Evolutionary conservation across 2,888 invertebrate species (phyloP).

Genomic region (Cephus runcator): DNA sequence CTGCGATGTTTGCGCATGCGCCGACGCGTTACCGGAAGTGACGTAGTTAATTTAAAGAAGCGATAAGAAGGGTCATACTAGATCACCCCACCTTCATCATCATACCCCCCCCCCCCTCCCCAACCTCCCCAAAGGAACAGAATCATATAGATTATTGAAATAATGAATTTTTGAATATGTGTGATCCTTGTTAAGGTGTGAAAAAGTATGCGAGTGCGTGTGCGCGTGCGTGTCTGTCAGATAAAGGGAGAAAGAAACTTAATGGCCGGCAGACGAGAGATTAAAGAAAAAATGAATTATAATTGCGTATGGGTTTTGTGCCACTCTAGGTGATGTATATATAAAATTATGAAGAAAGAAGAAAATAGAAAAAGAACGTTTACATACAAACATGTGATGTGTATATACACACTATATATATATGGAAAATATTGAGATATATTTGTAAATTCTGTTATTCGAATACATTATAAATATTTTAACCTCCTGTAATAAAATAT

Average conservation of each 20-base stretch:
- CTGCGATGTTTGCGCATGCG: too few species aligned
- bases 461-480: constrained; percentile 63
- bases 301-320: constrained; percentile 49
- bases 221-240: constrained; percentile 10
- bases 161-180: too few species aligned
- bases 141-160: background rate
- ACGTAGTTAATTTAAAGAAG: too few species aligned
- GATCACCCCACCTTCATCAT: too few species aligned
- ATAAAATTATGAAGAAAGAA: constrained; percentile 42
- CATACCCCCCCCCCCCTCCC: too few species aligned
- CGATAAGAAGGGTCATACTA: too few species aligned
- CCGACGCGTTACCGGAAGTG: too few species aligned
- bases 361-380: constrained; percentile 22
- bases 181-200: constrained; percentile 6
- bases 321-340: constrained; percentile 57
- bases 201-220: constrained; percentile 16
- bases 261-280: constrained; percentile 6
- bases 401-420: constrained; percentile 53
- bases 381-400: constrained; percentile 56
- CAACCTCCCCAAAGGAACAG: background rate
- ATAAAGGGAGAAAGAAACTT: constrained; percentile 20
- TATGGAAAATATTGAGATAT: constrained; percentile 56
- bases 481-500: constrained; percentile 64
- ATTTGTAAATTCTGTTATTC: constrained; percentile 64
- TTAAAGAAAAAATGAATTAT: constrained; percentile 31